Conservation (phyloP, 2,888 invertebrate genomes). For the Xestia ashworthii region DNA sequence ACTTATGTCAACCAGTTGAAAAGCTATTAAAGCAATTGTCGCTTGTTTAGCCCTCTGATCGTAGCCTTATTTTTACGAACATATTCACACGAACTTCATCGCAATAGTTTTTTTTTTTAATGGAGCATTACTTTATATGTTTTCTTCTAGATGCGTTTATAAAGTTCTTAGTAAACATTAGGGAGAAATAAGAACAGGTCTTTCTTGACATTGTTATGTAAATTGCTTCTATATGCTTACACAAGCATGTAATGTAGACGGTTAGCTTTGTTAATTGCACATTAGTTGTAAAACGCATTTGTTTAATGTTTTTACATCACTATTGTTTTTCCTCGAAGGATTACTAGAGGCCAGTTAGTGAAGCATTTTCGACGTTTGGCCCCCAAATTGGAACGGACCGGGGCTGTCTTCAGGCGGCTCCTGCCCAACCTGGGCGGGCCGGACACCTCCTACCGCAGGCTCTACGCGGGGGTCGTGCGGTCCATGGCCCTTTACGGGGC, state of each 20-base stretch:
- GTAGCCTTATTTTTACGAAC: conserved; percentile 7
- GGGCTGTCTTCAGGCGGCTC: too few relatives aligned
- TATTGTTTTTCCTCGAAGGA: background rate
- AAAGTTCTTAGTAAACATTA: conserved; percentile 12
- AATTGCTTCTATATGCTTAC: conserved; percentile 10
- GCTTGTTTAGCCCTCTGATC: background rate
- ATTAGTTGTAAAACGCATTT: background rate
- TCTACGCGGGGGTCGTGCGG: too few relatives aligned
- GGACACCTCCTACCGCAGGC: too few relatives aligned
- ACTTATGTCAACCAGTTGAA: background rate
- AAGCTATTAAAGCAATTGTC: background rate
- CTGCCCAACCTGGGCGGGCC: too few relatives aligned
- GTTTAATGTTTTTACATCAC: background rate
- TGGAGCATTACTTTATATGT: conserved; percentile 30
- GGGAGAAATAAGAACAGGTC: conserved; percentile 16
- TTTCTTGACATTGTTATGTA: conserved; percentile 3
- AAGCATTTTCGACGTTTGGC: too few relatives aligned
- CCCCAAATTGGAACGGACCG: too few relatives aligned
- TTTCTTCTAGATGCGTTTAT: conserved; percentile 12
- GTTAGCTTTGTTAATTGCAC: background rate
- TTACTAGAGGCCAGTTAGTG: too few relatives aligned
- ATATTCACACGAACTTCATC: conserved; percentile 17
- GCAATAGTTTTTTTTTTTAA: conserved; percentile 27
- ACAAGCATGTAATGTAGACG: background rate
- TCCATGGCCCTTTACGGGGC: too few relatives aligned